phyloP scores from a whole-genome alignment of 1,140 invertebrate genomes.

The Bemisia tabaci region DNA sequence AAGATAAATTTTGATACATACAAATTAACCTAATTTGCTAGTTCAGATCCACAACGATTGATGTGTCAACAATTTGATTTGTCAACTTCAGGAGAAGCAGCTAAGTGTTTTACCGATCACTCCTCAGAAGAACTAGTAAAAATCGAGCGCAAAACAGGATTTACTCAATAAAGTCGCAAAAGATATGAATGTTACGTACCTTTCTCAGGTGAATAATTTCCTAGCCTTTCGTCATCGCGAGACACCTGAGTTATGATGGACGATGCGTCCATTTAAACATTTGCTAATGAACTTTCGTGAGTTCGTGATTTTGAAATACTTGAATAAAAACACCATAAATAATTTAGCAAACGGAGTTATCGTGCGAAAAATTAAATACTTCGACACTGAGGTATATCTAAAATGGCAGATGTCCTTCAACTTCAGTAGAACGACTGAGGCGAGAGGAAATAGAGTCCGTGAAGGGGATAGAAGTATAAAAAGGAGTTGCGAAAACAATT shows the following conservation, averaged over 20 bases:
- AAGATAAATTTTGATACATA: no score
- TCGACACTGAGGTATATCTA: conserved; percentile 9
- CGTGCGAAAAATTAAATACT: neutral
- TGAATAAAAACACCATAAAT: conserved; percentile 19
- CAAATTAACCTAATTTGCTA: neutral
- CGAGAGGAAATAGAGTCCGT: no score
- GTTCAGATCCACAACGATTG: conserved; percentile 12
- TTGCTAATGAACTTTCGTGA: conserved; percentile 35
- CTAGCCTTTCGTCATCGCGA: conserved; percentile 89
- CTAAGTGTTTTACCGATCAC: no score
- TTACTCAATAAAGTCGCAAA: no score
- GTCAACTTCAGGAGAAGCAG: no score
- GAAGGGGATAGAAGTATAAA: no score
- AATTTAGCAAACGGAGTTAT: conserved; percentile 5
- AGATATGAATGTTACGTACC: conserved; percentile 43
- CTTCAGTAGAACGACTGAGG: conserved; percentile 3
- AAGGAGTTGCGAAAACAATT: no score
- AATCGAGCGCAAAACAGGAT: no score
- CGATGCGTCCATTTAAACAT: conserved; percentile 93
- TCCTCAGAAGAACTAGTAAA: no score
- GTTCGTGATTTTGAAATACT: conserved; percentile 15
- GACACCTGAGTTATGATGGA: conserved; percentile 95
- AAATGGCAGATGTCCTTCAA: conserved; percentile 20
- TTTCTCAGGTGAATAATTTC: conserved; percentile 80
- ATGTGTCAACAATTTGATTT: no score